Evolutionary conservation across 2,888 invertebrate genomes (phyloP), one percentile per base, ranked within the genome.

Genomic region (Lobophora halterata): DNA sequence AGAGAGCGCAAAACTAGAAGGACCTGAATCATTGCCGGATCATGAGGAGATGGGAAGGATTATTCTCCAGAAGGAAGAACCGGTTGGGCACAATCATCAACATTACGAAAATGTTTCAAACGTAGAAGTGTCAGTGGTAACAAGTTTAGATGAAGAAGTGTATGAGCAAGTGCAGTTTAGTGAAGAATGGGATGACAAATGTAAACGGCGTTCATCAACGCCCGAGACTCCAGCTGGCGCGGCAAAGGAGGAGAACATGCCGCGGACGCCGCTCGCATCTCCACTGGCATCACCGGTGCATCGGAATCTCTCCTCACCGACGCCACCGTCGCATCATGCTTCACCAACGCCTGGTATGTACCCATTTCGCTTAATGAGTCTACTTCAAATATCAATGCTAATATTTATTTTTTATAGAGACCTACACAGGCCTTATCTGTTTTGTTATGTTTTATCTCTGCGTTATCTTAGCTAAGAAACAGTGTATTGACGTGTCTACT

Each of bases 271-370:
- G 23, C 65, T 81, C 13, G 65, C 69, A 30, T 78, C 86, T 10
- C 83, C 83, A 13, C 57, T 72, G 40, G 76, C 74, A 11, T 85
- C 85, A 13, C 85, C 86, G 26, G 81, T 81, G 28, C 80, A 71
- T 35, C 74, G 68, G 32, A 58, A 66, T 21, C 57, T 61, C 11
- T 61, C 73, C 8, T 60, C 73, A 7, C 71, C 82, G 13, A 73
- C 80, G 20, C 71, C 76, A 30, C 55, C 60, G 9, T 68, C 71
- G 30, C 60, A 61, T 35, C 71, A 68, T 44, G 58, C 72, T 62
- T 69, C 74, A 51, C 77, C 78, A 39, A 70, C 78, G 53, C 79
- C 81, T 55, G 76, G 86, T 86, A 71, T 63, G 79, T 72, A 45
- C 20, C 17, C 30, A 18, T 20, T 41, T 23, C 17, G 17, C 13